Base-by-base conservation (phyloP, 2,888 invertebrate species). In the Mesochorus sp. region DNA sequence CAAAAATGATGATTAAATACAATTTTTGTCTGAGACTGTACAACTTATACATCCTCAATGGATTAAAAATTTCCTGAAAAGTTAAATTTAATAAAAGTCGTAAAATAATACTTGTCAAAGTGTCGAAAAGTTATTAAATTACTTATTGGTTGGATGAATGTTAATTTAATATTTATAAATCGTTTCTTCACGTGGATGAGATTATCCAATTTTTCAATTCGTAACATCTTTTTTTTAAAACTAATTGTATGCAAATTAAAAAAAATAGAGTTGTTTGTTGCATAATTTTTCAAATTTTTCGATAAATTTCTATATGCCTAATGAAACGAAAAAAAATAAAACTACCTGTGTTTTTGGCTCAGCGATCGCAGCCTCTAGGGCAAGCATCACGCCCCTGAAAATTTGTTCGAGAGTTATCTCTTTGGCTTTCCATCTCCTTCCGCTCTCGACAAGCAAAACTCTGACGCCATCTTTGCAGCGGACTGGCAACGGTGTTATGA, bases 341-440 rank as follows among this genome's bases (percentile, higher is more conserved):
- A n/a, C n/a, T 61, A 89, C 91, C 91, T 97, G 97, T 0, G 96
- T 96, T 82, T 91, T 92, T 0, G 96, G 95, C 88, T 97, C 97
- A n/a, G 93, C 92, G 93, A 96, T 94, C 0, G 96, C 96, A 0
- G 95, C 94, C 88, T 95, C 94, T 64, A 96, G 91, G 0, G 94
- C 92, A 76, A 96, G 88, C 87, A 96, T 95, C 21, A 95, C 92
- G 0, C 94, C 94, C 67, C 94, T 94, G 87, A 96, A 95, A 67
- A 96, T 92, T 81, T 96, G 95, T 0, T 92, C 91, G 34, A 96
- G 84, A 0, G 93, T 91, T 10, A 95, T 93, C 70, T 94, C 92
- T 49, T 95, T 95, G 0, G 95, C 94, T 82, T 96, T 95, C 97
- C 97, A 97, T 88, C 93, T 94, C 81, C 93, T 94, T 89, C 96